phyloP scores from a whole-genome alignment of 2,797 vertebrate genomes.

The Poeciliopsis paucimaculata region DNA sequence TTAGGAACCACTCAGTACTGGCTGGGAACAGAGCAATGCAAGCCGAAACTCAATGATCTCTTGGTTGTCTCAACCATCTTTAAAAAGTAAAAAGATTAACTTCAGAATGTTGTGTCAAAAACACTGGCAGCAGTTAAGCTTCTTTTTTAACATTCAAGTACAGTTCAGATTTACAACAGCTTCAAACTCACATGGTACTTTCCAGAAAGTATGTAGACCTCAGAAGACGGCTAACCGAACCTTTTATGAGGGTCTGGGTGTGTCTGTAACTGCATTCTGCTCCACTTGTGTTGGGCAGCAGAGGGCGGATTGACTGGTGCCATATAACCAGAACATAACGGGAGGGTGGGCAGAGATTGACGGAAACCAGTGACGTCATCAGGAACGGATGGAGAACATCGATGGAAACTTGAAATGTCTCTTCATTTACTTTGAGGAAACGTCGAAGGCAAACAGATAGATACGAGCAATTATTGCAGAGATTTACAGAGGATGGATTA shows the following conservation, averaged over 20 bases:
- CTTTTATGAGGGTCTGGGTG: background rate
- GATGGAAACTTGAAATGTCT: background rate
- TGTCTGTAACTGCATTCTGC: slow-evolving; percentile 1
- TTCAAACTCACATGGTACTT: background rate
- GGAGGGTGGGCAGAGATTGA: background rate
- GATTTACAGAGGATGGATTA: background rate
- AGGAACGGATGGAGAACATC: background rate
- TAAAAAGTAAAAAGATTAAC: background rate
- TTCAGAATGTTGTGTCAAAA: background rate
- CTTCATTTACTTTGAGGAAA: background rate
- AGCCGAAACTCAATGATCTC: background rate
- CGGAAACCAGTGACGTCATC: background rate
- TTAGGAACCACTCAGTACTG: background rate
- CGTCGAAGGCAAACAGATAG: background rate
- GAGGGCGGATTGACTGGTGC: background rate
- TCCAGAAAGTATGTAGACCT: background rate
- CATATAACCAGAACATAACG: background rate
- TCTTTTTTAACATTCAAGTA: background rate
- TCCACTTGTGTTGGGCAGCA: background rate
- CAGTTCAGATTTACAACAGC: background rate
- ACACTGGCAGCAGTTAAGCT: background rate
- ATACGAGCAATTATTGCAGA: background rate
- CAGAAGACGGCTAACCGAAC: background rate
- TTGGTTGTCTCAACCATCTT: background rate
- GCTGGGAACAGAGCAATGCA: background rate